Evolutionary conservation across 2,113 vertebrate species (phyloP).

Genomic region (Lepus americanus): DNA sequence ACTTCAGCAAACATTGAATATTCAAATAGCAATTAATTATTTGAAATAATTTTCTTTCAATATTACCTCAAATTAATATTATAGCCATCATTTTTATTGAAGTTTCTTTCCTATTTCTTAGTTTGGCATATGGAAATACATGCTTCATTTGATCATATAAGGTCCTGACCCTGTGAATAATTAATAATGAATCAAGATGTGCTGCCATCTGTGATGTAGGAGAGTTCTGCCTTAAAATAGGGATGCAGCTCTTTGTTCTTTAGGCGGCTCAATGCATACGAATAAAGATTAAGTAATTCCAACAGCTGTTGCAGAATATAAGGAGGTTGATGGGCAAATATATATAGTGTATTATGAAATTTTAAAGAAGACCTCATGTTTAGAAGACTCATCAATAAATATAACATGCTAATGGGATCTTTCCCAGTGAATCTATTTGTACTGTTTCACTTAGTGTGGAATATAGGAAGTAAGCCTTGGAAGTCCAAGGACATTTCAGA

Average conservation of each 20-base stretch:
- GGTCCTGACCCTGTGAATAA: not conserved
- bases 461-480: not conserved
- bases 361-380: not conserved
- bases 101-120: not conserved
- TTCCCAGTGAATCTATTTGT: not conserved
- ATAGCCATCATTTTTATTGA: not conserved
- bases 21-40: conserved; percentile 22
- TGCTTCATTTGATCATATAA: not conserved
- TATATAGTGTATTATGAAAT: not conserved
- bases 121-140: not conserved
- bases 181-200: not conserved
- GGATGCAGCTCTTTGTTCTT: not conserved
- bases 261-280: not conserved
- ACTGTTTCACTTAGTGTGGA: not conserved
- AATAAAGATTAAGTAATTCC: not conserved
- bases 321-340: not conserved
- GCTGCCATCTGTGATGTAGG: not conserved
- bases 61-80: not conserved
- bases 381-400: not conserved
- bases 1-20: conserved; percentile 20
- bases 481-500: not conserved
- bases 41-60: not conserved
- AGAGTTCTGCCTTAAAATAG: not conserved
- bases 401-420: not conserved
- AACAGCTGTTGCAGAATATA: not conserved